phyloP scores from a whole-genome alignment of 2,888 invertebrate species.

The Drosophila vallismaia region DNA sequence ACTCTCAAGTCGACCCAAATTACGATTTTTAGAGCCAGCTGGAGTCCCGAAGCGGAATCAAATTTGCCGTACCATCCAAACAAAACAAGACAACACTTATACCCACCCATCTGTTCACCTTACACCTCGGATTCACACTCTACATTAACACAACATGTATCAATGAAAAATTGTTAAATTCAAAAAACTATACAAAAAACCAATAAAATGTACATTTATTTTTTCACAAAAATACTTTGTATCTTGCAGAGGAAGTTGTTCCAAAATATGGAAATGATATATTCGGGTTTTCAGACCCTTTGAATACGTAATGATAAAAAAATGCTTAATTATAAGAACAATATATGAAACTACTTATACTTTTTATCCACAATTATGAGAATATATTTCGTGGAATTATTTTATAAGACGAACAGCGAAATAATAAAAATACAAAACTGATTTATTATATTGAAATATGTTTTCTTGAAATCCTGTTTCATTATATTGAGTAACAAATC shows the following conservation, averaged over 20 bases:
- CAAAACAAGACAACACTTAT: not conserved
- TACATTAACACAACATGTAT: slow-evolving; percentile 21
- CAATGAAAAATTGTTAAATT: slow-evolving; percentile 30
- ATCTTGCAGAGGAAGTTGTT: no score
- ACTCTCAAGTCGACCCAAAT: not conserved
- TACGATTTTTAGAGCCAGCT: slow-evolving; percentile 4
- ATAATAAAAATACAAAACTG: no score
- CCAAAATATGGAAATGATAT: no score
- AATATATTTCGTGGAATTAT: no score
- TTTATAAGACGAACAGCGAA: no score
- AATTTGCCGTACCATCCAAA: slow-evolving; percentile 31
- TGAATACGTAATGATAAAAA: not conserved
- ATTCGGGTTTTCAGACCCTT: not conserved
- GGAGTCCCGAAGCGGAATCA: slow-evolving; percentile 16
- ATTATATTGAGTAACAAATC: no score
- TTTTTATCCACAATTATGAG: not conserved
- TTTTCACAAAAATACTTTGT: slow-evolving; percentile 16
- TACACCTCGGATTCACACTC: slow-evolving; percentile 18
- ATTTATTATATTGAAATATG: no score
- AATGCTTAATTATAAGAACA: not conserved
- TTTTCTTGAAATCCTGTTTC: no score
- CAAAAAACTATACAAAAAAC: slow-evolving; percentile 15
- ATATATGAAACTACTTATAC: not conserved
- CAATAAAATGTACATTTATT: slow-evolving; percentile 42
- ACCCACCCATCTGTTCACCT: not conserved